phyloP scores from a whole-genome alignment of 1,140 invertebrate species.

The Cydia amplana region DNA sequence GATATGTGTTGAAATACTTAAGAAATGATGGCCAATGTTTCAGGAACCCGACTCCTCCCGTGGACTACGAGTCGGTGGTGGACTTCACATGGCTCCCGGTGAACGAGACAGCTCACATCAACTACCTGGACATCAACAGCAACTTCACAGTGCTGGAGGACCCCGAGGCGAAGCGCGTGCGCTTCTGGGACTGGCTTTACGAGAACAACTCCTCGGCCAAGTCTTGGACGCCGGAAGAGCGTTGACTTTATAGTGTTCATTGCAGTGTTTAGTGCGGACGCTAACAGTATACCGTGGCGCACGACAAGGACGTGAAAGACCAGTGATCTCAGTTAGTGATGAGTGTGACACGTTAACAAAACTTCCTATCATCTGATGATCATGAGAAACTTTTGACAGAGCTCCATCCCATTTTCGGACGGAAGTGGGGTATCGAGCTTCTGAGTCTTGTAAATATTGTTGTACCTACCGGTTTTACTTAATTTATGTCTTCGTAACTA shows the following conservation, averaged over 20 bases:
- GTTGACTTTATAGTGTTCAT: conserved; percentile 3
- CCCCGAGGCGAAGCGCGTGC: conserved; percentile 77
- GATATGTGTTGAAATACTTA: too few species aligned
- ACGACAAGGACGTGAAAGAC: conserved; percentile 11
- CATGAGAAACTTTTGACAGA: conserved; percentile 21
- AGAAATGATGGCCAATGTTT: conserved; percentile 34
- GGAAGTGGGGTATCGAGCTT: conserved; percentile 22
- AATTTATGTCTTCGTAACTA: conserved; percentile 25
- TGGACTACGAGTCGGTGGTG: conserved; percentile 71
- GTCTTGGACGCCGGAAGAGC: neutral
- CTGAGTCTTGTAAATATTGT: conserved; percentile 29
- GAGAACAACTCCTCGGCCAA: conserved; percentile 68
- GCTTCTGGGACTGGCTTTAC: conserved; percentile 82
- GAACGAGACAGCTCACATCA: conserved; percentile 72
- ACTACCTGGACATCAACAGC: conserved; percentile 80
- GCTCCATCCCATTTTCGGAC: conserved; percentile 17
- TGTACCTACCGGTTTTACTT: neutral
- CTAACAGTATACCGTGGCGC: neutral
- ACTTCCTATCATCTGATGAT: conserved; percentile 9
- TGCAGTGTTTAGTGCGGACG: conserved; percentile 31
- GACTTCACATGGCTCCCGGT: conserved; percentile 80
- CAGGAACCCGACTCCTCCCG: conserved; percentile 80
- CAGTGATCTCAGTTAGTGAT: conserved; percentile 23
- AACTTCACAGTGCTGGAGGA: conserved; percentile 75
- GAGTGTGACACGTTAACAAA: neutral